Evolutionary conservation across 2,888 invertebrate species (phyloP), one percentile per base, ranked within the genome.

Genomic region (Tricholauxania praeusta): DNA sequence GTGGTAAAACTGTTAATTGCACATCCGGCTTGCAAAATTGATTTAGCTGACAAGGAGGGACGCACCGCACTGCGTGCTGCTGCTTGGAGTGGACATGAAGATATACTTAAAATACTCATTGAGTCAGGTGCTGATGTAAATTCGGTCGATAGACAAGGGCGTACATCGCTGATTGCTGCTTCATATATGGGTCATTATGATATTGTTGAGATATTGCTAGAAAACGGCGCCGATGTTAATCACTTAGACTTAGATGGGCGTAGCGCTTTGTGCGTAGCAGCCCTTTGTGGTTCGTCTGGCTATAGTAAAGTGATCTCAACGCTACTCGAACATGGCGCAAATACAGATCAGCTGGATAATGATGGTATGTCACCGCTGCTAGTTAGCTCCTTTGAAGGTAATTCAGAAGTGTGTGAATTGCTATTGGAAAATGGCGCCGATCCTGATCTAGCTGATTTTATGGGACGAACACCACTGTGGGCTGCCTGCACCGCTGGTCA

Each of bases 141-240:
- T 86, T 90, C 92, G 28, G 93, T 95, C 4, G 98, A 98, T 87
- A 93, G 94, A 48, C 96, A 96, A 84, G 96, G 95, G 17, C 91
- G 98, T 77, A 98, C 98, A 0, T 96, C 98, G 0, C 89, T 98
- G 59, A 94, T 98, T 77, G 98, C 98, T 0, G 97, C 97, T 19
- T 96, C 97, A 0, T 98, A 97, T 87, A 98, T 97, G 97, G 96
- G 96, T 0, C 96, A 97, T 87, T 93, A 93, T n/a, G 95, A 95
- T 82, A 96, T 96, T 75, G 96, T 96, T 39, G 92, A 94, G 75
- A 93, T 93, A 77, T 88, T 97, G 57, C 88, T 97, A 12, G 93
- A 94, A 79, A 93, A 92, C 74, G 94, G 94, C 2, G 96, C 96
- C 0, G 90, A 92, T 81, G 92, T 96, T 28, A 93, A 96, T 86